Evolutionary conservation across 2,797 vertebrate species (phyloP), one percentile per base, ranked within the genome.

Genomic region (Sebastes variabilis): DNA sequence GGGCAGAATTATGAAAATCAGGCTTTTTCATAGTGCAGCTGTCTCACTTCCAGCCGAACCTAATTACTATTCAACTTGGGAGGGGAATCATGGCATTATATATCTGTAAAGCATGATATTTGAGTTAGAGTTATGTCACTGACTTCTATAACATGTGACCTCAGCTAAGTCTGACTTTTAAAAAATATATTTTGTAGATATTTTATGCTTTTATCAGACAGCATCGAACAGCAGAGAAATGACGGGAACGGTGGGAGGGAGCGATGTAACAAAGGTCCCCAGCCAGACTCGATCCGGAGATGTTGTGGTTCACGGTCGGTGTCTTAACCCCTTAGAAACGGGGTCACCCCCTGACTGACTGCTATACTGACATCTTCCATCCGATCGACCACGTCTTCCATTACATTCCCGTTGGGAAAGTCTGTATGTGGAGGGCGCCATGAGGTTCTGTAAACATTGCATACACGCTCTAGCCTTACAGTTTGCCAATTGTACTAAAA

Each of bases 401-500:
- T 49, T 18, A 24, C 54, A 22, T 66, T 73, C 42, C 83, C 75
- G 42, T 6, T 36, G 60, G 54, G 38, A 49, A 36, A 83, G 14
- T 42, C 29, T 32, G 55, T 14, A 52, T 73, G n/a, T 75, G 68
- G 66, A 72, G 20, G 22, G 25, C 30, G 32, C 32, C 22, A 13
- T 49, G 20, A 76, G 69, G 20, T 32, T 68, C 54, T 75, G 66
- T 80, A 76, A 68, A 75, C 13, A 69, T 14, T 22, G 22, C 80
- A 78, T 70, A 27, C 6, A 32, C 2, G 38, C 56, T 66, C 25
- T 18, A 46, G 56, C 58, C 46, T 22, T 65, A 62, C 72, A 76
- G 49, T 77, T 72, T 64, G 49, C 52, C 75, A 52, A 20, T 77
- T 86, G 80, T 67, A 62, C 75, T 75, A 79, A 56, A 91, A 82